Base-by-base conservation (phyloP, 2,888 invertebrate genomes). In the Pseudanteris insignis region DNA sequence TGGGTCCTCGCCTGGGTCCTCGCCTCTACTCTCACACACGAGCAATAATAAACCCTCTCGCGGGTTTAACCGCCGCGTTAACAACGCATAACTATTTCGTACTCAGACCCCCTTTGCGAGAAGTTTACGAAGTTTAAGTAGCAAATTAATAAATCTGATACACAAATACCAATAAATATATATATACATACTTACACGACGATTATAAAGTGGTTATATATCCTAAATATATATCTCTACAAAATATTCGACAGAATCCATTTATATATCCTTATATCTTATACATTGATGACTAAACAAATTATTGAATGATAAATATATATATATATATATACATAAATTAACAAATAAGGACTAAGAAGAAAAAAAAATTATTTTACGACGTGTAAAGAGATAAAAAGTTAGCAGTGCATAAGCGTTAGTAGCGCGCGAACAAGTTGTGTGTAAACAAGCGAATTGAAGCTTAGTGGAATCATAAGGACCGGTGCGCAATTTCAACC, bases 111-210 rank as follows among this genome's bases (percentile, higher is more conserved):
- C 32, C 14, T 8, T 11, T 11, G 10, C 24, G 50, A 30, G 13
- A 37, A 13, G 36, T 43, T 9, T 10, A 54, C 38, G 14, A 46
- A 12, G 40, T 54, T 37, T 32, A 47, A 14, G 12, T 46, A 36
- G 47, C 10, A 21, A 15, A 47, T 29, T 28, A 41, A 47, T 7
- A 10, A 44, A 30, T 24, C 10, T 33, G 15, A 38, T 48, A 29
- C 47, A 58, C 47, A 47, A 38, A 69, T 64, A 7, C n/a, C 12
- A 18, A 18, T 18, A 18, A 4, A 18, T 62, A 65, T 54, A 67
- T 68, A 68, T 50, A 69, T 53, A 65, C 15, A 36, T 21, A 67
- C 61, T 63, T 61, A 69, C 67, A 67, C n/a, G n/a, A n/a, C n/a
- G n/a, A n/a, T n/a, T n/a, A n/a, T n/a, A n/a, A n/a, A n/a, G n/a